phyloP scores from a whole-genome alignment of 1,140 invertebrate species.

The Anthonomus grandis region DNA sequence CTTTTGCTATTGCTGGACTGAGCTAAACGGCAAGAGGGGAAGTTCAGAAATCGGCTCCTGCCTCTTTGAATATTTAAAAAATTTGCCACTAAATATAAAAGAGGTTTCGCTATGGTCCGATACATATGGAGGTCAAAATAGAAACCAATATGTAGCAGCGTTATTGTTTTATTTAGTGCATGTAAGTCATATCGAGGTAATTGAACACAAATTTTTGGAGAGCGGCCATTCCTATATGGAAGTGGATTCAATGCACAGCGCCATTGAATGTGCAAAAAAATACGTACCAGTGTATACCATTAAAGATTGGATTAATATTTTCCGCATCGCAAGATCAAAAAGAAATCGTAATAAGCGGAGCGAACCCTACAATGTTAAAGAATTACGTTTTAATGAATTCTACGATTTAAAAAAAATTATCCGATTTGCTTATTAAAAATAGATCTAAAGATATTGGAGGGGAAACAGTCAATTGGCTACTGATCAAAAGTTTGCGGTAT shows the following conservation, averaged over 20 bases:
- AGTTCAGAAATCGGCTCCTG: too few relatives aligned
- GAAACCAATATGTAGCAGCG: too few relatives aligned
- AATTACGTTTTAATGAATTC: constrained; percentile 16
- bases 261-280: constrained; percentile 14
- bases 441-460: not conserved
- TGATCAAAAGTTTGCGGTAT: constrained; percentile 15
- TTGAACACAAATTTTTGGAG: constrained; percentile 19
- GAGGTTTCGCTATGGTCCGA: too few relatives aligned
- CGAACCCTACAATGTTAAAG: constrained; percentile 3
- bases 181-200: too few relatives aligned
- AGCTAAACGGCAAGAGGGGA: too few relatives aligned
- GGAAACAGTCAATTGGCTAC: constrained; percentile 6
- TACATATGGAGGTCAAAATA: too few relatives aligned
- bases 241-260: constrained; percentile 8
- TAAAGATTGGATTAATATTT: constrained; percentile 19
- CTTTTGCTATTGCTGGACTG: too few relatives aligned
- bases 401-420: not conserved
- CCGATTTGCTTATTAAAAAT: not conserved
- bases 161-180: too few relatives aligned
- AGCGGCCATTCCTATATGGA: constrained; percentile 7
- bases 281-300: constrained; percentile 15
- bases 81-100: too few relatives aligned
- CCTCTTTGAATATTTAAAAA: too few relatives aligned
- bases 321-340: constrained; percentile 1
- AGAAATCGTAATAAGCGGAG: too few relatives aligned